Evolutionary conservation across 2,888 invertebrate species (phyloP).

Genomic region (Epiblema foenella): DNA sequence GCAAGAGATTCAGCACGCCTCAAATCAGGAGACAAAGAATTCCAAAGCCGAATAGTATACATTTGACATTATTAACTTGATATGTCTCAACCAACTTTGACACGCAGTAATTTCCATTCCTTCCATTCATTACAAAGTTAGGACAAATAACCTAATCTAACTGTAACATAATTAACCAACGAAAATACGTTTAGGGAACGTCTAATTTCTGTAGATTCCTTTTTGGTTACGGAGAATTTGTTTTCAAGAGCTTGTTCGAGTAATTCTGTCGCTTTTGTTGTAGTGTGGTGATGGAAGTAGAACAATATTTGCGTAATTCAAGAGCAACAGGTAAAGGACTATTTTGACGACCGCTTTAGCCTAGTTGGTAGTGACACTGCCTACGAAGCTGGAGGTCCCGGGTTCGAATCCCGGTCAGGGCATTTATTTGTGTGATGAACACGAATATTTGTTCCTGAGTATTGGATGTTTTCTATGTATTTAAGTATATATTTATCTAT

Average conservation of each 20-base stretch:
- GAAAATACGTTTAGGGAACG: conserved; percentile 16
- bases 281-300: neutral
- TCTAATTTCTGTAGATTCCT: conserved; percentile 17
- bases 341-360: too few relatives aligned
- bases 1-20: too few relatives aligned
- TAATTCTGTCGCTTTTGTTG: conserved; percentile 5
- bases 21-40: too few relatives aligned
- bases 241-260: conserved; percentile 14
- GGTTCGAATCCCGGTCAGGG: too few relatives aligned
- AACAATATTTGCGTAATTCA: neutral
- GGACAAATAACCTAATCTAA: neutral
- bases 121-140: conserved; percentile 8
- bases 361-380: too few relatives aligned
- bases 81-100: neutral
- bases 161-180: conserved; percentile 4
- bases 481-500: too few relatives aligned
- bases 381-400: too few relatives aligned
- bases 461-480: too few relatives aligned
- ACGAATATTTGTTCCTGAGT: too few relatives aligned
- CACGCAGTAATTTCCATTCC: neutral
- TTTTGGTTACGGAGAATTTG: conserved; percentile 11
- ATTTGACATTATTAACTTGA: neutral
- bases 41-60: too few relatives aligned
- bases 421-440: too few relatives aligned
- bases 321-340: too few relatives aligned